Conservation (phyloP, 2,888 invertebrate genomes). For the Spisula solida region DNA sequence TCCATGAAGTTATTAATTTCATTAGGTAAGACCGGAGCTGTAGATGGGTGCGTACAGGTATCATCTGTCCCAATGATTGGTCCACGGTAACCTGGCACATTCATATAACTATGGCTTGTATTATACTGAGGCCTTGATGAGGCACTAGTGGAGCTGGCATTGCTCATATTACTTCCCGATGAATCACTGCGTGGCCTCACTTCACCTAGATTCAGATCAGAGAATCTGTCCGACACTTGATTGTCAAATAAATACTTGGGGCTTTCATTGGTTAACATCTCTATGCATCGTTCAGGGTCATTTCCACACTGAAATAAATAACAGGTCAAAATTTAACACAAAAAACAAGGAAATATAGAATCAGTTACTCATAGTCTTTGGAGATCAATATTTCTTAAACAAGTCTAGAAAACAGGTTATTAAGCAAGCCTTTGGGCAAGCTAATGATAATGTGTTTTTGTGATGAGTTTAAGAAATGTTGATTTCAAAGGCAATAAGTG, state of each 20-base stretch:
- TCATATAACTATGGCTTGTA: conserved; percentile 63
- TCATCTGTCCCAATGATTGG: conserved; percentile 58
- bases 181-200: conserved; percentile 75
- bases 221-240: conserved; percentile 48
- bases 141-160: conserved; percentile 74
- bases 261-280: conserved; percentile 79
- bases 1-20: conserved; percentile 73
- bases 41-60: conserved; percentile 45
- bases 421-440: no score
- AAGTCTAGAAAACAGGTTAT: no score
- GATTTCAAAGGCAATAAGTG: no score
- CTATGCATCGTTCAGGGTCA: conserved; percentile 81
- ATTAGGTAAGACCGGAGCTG: conserved; percentile 67
- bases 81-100: conserved; percentile 69
- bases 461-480: no score
- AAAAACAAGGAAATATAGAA: background rate
- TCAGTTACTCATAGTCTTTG: background rate
- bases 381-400: no score
- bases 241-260: conserved; percentile 76
- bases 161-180: conserved; percentile 75
- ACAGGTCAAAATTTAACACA: background rate
- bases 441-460: no score
- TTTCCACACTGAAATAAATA: conserved; percentile 80
- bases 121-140: conserved; percentile 63
- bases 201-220: conserved; percentile 62